These are phyloP conservation scores for Temnothorax unifasciatus DNA, from an alignment of 2,888 invertebrate species.

Conservation along the genomic window DNA sequence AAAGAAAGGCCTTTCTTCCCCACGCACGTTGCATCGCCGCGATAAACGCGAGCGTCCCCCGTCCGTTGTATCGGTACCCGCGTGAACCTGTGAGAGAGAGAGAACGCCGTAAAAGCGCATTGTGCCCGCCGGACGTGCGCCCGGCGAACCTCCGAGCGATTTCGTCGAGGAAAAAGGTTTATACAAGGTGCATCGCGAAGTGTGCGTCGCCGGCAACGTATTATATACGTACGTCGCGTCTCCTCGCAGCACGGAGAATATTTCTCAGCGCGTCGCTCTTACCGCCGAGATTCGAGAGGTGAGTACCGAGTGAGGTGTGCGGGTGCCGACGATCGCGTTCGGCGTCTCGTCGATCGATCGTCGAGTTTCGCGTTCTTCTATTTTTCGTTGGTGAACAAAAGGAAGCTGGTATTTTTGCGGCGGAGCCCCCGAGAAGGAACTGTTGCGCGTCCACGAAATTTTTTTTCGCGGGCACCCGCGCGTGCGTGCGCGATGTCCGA, in stretches of 20 bases:
- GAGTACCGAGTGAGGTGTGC: slow-evolving; percentile 11
- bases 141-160: neutral
- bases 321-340: neutral
- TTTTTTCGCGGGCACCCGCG: neutral
- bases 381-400: neutral
- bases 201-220: slow-evolving; percentile 22
- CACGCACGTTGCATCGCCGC: slow-evolving; percentile 40
- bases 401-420: neutral
- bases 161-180: slow-evolving; percentile 11
- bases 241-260: neutral
- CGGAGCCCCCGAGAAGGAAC: neutral
- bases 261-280: neutral
- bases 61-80: neutral
- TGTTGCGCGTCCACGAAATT: slow-evolving; percentile 34
- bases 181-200: slow-evolving; percentile 35
- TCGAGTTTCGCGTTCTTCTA: neutral
- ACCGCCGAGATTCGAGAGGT: slow-evolving; percentile 27
- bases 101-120: slow-evolving; percentile 16
- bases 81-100: slow-evolving; percentile 27
- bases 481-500: neutral
- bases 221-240: neutral
- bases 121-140: slow-evolving; percentile 36
- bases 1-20: slow-evolving; percentile 13
- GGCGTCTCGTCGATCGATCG: slow-evolving; percentile 8
- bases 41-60: slow-evolving; percentile 10